A percentile compares a stretch with the other conserved stretches of the same genome.
Conservation (phyloP, 1,140 invertebrate genomes). For the Trichonephila clavata region DNA sequence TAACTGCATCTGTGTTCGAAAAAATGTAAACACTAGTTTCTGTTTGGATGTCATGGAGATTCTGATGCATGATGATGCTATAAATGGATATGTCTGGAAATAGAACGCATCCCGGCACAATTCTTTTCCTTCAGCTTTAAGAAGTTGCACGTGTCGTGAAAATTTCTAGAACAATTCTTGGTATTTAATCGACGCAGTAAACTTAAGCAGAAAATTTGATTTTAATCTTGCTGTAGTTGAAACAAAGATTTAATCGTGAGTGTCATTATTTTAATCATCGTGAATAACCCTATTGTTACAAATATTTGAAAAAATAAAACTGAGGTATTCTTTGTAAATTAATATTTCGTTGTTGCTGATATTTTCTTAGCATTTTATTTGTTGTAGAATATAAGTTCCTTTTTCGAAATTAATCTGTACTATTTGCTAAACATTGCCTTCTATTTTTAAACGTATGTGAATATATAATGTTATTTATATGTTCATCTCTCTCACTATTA, state of each 20-base stretch:
- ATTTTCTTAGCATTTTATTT: too few relatives aligned
- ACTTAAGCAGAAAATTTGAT: background rate
- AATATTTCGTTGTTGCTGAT: too few relatives aligned
- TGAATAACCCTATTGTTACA: too few relatives aligned
- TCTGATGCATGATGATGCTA: conserved; percentile 13
- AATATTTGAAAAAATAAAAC: too few relatives aligned
- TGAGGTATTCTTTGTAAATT: too few relatives aligned
- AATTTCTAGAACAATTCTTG: conserved; percentile 46
- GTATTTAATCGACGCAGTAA: background rate
- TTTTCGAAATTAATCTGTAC: too few relatives aligned
- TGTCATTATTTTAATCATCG: background rate
- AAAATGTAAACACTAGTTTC: conserved; percentile 32
- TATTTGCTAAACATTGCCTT: too few relatives aligned
- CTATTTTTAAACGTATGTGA: too few relatives aligned
- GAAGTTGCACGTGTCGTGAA: conserved; percentile 13
- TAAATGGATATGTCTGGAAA: conserved; percentile 60
- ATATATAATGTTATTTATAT: too few relatives aligned
- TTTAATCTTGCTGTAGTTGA: background rate
- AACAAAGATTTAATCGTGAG: background rate
- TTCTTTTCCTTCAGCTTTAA: conserved; percentile 3
- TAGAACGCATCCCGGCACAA: conserved; percentile 34
- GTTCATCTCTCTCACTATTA: too few relatives aligned
- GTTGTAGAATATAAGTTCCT: too few relatives aligned
- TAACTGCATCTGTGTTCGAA: background rate
- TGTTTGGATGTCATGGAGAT: conserved; percentile 63